phyloP scores from a whole-genome alignment of 1,140 invertebrate species.

The Diachasma alloeum region DNA sequence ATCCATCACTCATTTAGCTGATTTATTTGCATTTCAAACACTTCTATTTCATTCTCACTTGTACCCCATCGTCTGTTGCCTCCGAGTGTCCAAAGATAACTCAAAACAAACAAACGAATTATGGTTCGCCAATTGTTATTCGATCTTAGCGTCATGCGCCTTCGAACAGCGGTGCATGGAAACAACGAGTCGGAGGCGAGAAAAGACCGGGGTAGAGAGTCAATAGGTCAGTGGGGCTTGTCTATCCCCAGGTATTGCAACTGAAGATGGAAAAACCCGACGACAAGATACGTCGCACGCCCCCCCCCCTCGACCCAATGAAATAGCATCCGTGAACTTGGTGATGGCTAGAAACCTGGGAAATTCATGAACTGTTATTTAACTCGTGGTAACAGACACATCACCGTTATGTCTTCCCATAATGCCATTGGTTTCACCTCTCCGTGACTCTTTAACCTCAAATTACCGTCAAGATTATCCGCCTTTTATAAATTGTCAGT shows the following conservation, averaged over 20 bases:
- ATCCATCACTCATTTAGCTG: background rate
- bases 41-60: background rate
- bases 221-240: constrained; percentile 64
- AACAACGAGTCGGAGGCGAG: constrained; percentile 1
- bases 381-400: background rate
- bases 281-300: background rate
- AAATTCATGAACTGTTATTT: background rate
- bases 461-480: background rate
- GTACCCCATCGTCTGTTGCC: background rate
- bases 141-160: constrained; percentile 46
- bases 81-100: constrained; percentile 5
- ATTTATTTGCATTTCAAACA: background rate
- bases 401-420: background rate
- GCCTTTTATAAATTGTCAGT: too few relatives aligned
- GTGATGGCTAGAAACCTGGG: background rate
- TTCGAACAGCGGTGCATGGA: constrained; percentile 35
- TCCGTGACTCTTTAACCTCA: background rate
- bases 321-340: background rate
- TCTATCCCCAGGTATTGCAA: constrained; percentile 37
- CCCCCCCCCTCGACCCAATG: background rate
- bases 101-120: constrained; percentile 6
- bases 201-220: constrained; percentile 53
- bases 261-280: constrained; percentile 11
- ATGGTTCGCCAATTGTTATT: constrained; percentile 33
- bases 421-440: background rate